Base-by-base conservation (phyloP, 1,140 invertebrate species). In the Eueides isabella region DNA sequence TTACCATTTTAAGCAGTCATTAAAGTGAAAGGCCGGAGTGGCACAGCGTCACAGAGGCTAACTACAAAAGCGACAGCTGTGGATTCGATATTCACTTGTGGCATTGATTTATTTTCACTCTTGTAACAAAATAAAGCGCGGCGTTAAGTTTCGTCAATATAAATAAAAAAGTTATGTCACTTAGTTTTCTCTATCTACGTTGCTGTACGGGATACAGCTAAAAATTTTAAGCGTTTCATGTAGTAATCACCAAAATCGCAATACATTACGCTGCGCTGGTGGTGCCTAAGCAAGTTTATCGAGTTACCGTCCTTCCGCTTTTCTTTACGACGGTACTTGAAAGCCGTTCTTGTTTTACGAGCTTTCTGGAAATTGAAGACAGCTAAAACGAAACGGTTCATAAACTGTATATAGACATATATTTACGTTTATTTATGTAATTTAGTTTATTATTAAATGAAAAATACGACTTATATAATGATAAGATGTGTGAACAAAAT, bases 301-400 rank as follows among this genome's bases (percentile, higher is more conserved):
- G 48, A 69, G 67, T 61, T 61, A 61, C 48, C 67, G 67, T 55
- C 67, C 41, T 72, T 30, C 41, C 41, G 70, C 41, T 66, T 66
- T 65, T 72, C 38, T 72, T 72, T 66, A 66, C 63, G 63, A 65
- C 63, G 6, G 41, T 66, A 72, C 70, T 41, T 48, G 38, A 29
- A 44, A 65, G 48, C 23, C 48, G 48, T 33, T 29, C 35, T 5
- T 41, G 33, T 65, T 72, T 72, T 66, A 72, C 41, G 70, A 35
- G 41, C 63, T 65, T 66, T 65, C 70, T 66, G 41, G 70, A 66
- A 55, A 72, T 66, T 65, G 38, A 65, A 66, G 29, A 48, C 44
- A 55, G 67, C n/a, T 61, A 30, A 55, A 35, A 61, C 29, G 28
- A 31, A 61, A 69, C 67, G 30, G 33, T 55, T 26, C 48, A 26